Evolutionary conservation across 1,140 invertebrate species (phyloP), one percentile per base, ranked within the genome.

Genomic region (Portunus trituberculatus): DNA sequence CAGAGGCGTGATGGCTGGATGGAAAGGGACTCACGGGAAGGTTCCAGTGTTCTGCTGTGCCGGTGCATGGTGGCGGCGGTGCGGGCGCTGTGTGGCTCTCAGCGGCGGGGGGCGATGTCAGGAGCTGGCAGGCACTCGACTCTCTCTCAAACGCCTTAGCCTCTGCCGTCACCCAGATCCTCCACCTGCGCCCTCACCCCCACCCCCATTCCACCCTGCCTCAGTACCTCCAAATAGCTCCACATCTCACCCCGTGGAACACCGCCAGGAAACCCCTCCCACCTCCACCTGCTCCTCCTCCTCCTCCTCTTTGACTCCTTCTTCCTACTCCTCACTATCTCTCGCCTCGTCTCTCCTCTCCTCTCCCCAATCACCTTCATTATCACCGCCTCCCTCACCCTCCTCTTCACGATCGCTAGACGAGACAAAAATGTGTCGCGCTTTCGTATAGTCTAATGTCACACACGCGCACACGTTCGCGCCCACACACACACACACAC

Each of bases 41-140:
- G 67, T 76, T 76, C 25, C 67, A 7, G 20, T n/a, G 67, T 76
- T 76, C 25, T 76, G 20, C 25, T 76, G 67, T 12, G 20, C 20
- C 67, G 20, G 25, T 76, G 67, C 52, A 76, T 76, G 67, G 67
- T n/a, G 67, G 67, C 52, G 67, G 25, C 20, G 67, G 67, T 12
- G 25, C 67, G 67, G 20, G 67, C 67, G 67, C 67, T 76, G 16
- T 2, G 67, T n/a, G 25, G 20, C 67, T n/a, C 52, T 20, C 20
- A 76, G 67, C 67, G 67, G 67, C 67, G 67, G 67, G 67, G 67
- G 67, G 67, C 20, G 67, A 76, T 76, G 67, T 76, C 67, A 76
- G 67, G 67, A 76, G 67, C 67, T 59, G 67, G 67, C 67, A 16
- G 67, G 67, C 67, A 76, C 16, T n/a, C 67, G 67, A 20, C 52